Base-by-base conservation (phyloP, 1,140 invertebrate species). In the Pomphorhynchus laevis region DNA sequence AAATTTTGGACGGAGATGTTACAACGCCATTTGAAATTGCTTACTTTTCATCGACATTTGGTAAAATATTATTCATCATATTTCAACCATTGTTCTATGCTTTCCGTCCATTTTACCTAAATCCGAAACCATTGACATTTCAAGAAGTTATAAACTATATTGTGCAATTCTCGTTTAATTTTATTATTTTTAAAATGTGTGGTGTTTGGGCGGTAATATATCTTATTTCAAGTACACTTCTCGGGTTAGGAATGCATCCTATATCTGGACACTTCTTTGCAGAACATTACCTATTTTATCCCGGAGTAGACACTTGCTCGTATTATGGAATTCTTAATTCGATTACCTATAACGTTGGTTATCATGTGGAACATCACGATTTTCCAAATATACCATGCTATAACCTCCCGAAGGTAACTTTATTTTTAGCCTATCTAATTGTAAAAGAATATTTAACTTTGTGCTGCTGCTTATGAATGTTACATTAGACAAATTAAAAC, bases 201-300 rank as follows among this genome's bases (percentile, higher is more conserved):
- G 80, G 76, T 68, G 56, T 67, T 57, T 64, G 53, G 40, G 40
- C 76, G 0, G 47, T 98, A n/a, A 61, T 68, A 0, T 95, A 95
- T 55, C 59, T 95, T 31, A 49, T 84, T 6, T 56, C 65, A 31
- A 80, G 84, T 11, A 75, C 75, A 16, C 51, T 91, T 16, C 60
- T 95, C 59, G 74, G 79, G 1, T 86, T 91, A 73, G 86, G 86
- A 0, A 51, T 86, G 5, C 86, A 98, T 65, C 86, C 86, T 8
- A 74, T 93, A n/a, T 82, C 86, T 33, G 86, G 79, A 0, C 86
- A 98, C 56, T 98, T 95, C 50, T 74, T 98, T 49, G 84, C 82
- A 1, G 86, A 98, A 50, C 86, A 98, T 61, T 95, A 95, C 56
- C 86, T 93, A 74, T 95, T 89, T 53, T 68, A 69, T 44, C 80